These are phyloP conservation scores for Leptocoma aspasia DNA, from an alignment of 2,113 vertebrate genomes.

Conservation along the genomic window DNA sequence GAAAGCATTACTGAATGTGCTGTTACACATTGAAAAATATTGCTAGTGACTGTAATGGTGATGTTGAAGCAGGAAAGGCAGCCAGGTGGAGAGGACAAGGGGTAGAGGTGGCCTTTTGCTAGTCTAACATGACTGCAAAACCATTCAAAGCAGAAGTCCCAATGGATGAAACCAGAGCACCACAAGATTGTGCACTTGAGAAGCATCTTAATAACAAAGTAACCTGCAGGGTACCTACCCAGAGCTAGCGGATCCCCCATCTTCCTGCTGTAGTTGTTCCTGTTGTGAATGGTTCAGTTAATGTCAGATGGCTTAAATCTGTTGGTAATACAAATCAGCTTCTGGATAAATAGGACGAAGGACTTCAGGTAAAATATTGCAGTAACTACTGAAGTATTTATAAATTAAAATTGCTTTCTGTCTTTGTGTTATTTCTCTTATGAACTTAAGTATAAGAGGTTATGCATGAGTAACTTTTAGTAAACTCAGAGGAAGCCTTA, in stretches of 20 bases:
- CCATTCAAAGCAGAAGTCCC: neutral
- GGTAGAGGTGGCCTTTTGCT: neutral
- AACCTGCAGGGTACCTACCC: neutral
- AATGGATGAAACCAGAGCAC: neutral
- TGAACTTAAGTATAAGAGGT: neutral
- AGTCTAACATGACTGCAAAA: neutral
- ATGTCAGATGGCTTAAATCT: neutral
- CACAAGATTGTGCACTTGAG: neutral
- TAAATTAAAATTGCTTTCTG: neutral
- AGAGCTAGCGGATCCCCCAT: neutral
- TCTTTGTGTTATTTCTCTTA: neutral
- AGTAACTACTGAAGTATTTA: neutral
- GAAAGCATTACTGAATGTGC: neutral
- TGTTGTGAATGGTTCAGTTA: neutral
- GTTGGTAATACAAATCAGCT: neutral
- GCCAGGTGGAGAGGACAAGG: neutral
- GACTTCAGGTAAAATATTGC: neutral
- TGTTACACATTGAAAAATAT: neutral
- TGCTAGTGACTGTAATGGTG: neutral
- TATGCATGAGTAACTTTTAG: neutral
- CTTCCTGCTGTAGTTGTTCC: neutral
- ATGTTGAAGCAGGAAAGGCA: neutral
- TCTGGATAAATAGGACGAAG: neutral
- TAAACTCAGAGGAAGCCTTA: neutral
- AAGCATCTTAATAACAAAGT: neutral